These are phyloP conservation scores for Neodontobutis hainanensis DNA, from an alignment of 2,113 vertebrate species.

Conservation along the genomic window DNA sequence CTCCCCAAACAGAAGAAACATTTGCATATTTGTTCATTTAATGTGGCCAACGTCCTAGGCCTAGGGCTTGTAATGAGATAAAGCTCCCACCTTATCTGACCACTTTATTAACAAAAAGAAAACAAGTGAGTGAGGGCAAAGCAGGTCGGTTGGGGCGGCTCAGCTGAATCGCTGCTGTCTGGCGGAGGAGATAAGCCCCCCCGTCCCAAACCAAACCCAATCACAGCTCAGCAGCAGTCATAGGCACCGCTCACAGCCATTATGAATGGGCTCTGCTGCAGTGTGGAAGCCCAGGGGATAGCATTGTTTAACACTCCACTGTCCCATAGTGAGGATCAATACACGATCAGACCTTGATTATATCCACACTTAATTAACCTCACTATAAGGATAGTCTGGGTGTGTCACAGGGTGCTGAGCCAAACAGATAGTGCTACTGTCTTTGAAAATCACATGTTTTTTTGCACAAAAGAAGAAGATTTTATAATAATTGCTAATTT, in stretches of 20 bases:
- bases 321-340: slow-evolving; percentile 66
- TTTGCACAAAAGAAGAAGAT: slow-evolving; percentile 40
- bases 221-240: slow-evolving; percentile 62
- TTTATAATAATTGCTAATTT: too few relatives aligned
- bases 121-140: slow-evolving; percentile 59
- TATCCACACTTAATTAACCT: slow-evolving; percentile 78
- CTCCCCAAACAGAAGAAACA: slow-evolving; percentile 42
- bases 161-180: slow-evolving; percentile 68
- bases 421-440: slow-evolving; percentile 35
- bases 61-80: slow-evolving; percentile 71
- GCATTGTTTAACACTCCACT: slow-evolving; percentile 69
- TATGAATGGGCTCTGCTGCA: slow-evolving; percentile 62
- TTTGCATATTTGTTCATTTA: slow-evolving; percentile 70
- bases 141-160: slow-evolving; percentile 59
- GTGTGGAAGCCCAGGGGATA: slow-evolving; percentile 52
- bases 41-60: slow-evolving; percentile 47
- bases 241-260: slow-evolving; percentile 41
- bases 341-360: slow-evolving; percentile 70
- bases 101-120: slow-evolving; percentile 75
- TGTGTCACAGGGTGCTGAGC: slow-evolving; percentile 22
- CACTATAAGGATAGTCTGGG: slow-evolving; percentile 45
- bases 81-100: slow-evolving; percentile 72
- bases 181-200: slow-evolving; percentile 74
- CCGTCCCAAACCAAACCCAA: slow-evolving; percentile 64
- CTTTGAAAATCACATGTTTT: slow-evolving; percentile 48